Evolutionary conservation across 30 jellyfish, hydroid and myxozoan genomes (phyloP).

Genomic region (Hydra vulgaris): DNA sequence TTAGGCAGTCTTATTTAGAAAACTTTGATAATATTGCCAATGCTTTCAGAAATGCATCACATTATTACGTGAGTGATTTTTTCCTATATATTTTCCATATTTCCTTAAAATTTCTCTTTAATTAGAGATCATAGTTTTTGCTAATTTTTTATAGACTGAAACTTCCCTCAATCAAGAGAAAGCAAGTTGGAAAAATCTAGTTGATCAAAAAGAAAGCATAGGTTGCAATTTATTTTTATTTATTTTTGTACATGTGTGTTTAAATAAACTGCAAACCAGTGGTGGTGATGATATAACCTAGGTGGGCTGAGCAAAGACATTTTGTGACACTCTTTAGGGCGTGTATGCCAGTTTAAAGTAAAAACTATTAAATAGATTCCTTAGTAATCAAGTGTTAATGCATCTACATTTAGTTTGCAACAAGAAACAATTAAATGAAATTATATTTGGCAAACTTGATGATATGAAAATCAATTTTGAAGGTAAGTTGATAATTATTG

Average conservation of each 20-base stretch:
- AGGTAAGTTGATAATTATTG: background rate
- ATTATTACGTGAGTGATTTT: slow-evolving; percentile 14
- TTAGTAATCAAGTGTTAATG: background rate
- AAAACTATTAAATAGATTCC: too few species aligned
- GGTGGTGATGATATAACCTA: too few species aligned
- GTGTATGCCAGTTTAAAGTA: too few species aligned
- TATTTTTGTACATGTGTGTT: too few species aligned
- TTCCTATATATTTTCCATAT: too few species aligned
- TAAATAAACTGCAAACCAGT: too few species aligned
- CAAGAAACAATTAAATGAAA: background rate
- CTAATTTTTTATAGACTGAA: background rate
- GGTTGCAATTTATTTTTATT: too few species aligned
- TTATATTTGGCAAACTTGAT: background rate
- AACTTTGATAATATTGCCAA: slow-evolving; percentile 8
- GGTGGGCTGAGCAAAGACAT: too few species aligned
- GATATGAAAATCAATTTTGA: background rate
- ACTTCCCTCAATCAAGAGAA: background rate
- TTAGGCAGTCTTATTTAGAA: background rate
- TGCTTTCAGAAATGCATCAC: slow-evolving; percentile 7
- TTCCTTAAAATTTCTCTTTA: too few species aligned
- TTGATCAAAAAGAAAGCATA: background rate
- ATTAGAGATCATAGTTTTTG: too few species aligned
- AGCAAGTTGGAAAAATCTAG: background rate
- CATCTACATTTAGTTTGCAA: background rate
- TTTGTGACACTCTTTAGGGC: too few species aligned